Evolutionary conservation across 2,113 vertebrate species (phyloP), one percentile per base, ranked within the genome.

Genomic region (Paramormyrops kingsleyae): DNA sequence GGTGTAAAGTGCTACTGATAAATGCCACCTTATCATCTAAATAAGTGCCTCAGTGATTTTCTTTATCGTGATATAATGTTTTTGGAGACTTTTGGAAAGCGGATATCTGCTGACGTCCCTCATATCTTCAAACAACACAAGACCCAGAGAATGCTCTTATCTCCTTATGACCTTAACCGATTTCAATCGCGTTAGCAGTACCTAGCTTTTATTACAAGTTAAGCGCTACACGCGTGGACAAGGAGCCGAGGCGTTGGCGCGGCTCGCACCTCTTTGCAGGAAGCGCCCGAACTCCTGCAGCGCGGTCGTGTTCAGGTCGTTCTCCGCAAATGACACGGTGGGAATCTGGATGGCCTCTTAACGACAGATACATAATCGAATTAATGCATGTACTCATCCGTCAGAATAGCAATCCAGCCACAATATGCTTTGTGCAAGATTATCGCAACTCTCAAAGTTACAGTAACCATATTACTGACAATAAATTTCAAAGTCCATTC

Each of bases 311-410:
- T 99, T 98, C 90, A 90, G 87, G 2, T 97, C 91, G 0, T 94
- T 93, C 0, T 92, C 13, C 5, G 95, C 94, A 47, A 95, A 35
- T 0, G 97, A 97, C 92, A 99, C 97, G 0, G 98, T 99, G 9
- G 97, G 97, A 90, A 99, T 97, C 93, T 92, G 95, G 90, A 99
- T 94, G 2, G 98, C 97, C 91, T 96, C 98, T 99, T 92, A 0
- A 13, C 24, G 31, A 84, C 27, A 80, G 12, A 52, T 50, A 31
- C 39, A 44, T 4, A n/a, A 59, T 21, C 8, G 35, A 35, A 17
- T 80, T 35, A 83, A 42, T 52, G 7, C 15, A n/a, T n/a, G 53
- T 17, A 46, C 10, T 21, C 24, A 66, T 46, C 87, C 56, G 17
- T 88, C 87, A 88, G 53, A 12, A 15, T 12, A n/a, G 21, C 24